These are phyloP conservation scores for Helicoverpa armigera DNA, from an alignment of 1,140 invertebrate species.

Conservation along the genomic window DNA sequence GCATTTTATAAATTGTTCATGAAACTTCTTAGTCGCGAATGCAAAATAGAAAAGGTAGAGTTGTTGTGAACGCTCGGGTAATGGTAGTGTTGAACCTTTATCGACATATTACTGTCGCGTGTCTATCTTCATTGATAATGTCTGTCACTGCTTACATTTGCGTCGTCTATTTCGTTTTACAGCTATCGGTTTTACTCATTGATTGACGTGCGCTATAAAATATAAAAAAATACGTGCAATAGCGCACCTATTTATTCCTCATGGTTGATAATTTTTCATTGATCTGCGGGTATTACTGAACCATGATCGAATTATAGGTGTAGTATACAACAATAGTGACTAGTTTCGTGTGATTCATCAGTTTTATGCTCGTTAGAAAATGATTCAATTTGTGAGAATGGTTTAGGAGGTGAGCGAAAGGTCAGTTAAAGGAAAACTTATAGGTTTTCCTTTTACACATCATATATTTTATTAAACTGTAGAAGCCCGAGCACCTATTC, in stretches of 20 bases:
- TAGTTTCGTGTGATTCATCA: too few relatives aligned
- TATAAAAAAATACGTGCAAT: background rate
- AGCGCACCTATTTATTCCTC: background rate
- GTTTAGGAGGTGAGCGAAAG: background rate
- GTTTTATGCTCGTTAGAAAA: background rate
- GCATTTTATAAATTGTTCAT: constrained; percentile 19
- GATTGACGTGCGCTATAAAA: constrained; percentile 12
- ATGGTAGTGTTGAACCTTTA: constrained; percentile 31
- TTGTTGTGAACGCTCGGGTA: constrained; percentile 7
- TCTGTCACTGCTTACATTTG: constrained; percentile 26
- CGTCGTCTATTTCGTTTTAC: constrained; percentile 17
- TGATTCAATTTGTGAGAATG: background rate
- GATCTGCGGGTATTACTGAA: too few relatives aligned
- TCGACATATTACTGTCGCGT: constrained; percentile 35
- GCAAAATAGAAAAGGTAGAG: constrained; percentile 10
- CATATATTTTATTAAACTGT: too few relatives aligned
- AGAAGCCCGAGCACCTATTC: too few relatives aligned
- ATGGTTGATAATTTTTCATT: background rate
- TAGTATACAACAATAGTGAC: too few relatives aligned
- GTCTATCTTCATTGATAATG: constrained; percentile 39
- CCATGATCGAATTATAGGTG: too few relatives aligned
- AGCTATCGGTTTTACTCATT: constrained; percentile 16
- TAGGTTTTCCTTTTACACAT: too few relatives aligned
- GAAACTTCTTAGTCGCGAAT: constrained; percentile 10
- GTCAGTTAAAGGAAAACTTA: constrained; percentile 1